Evolutionary conservation across 2,113 vertebrate species (phyloP).

Genomic region (Cervus canadensis): DNA sequence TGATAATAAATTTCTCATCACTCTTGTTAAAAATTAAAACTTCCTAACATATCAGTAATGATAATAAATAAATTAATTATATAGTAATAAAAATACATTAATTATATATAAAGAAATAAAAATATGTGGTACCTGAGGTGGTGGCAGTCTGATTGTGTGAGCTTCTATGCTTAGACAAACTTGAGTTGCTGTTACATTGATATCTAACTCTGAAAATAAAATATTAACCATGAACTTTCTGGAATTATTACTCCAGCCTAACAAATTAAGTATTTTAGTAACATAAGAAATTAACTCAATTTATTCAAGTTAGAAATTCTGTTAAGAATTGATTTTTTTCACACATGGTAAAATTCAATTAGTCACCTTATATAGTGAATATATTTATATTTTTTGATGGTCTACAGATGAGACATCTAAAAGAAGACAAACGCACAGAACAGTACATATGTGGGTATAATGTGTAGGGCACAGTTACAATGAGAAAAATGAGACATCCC

Average conservation of each 20-base stretch:
- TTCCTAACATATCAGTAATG: not conserved
- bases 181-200: slow-evolving; percentile 85
- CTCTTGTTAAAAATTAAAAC: slow-evolving; percentile 36
- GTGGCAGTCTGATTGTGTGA: slow-evolving; percentile 83
- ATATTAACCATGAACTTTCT: not conserved
- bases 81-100: not conserved
- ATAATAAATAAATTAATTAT: not conserved
- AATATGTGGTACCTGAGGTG: slow-evolving; percentile 78
- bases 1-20: not conserved
- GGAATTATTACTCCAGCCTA: not conserved
- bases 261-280: slow-evolving; percentile 30
- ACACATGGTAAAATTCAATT: not conserved
- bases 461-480: not conserved
- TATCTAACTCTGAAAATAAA: slow-evolving; percentile 83
- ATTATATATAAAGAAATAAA: slow-evolving; percentile 31
- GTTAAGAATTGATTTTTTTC: not conserved
- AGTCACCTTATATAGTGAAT: not conserved
- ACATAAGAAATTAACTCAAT: not conserved
- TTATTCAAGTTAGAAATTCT: slow-evolving; percentile 12
- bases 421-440: not conserved
- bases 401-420: not conserved
- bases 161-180: slow-evolving; percentile 88
- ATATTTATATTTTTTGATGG: not conserved
- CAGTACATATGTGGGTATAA: not conserved
- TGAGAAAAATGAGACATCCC: not conserved